Evolutionary conservation across 2,113 vertebrate species (phyloP), one percentile per base, ranked within the genome.

Genomic region (Chloebia gouldiae): DNA sequence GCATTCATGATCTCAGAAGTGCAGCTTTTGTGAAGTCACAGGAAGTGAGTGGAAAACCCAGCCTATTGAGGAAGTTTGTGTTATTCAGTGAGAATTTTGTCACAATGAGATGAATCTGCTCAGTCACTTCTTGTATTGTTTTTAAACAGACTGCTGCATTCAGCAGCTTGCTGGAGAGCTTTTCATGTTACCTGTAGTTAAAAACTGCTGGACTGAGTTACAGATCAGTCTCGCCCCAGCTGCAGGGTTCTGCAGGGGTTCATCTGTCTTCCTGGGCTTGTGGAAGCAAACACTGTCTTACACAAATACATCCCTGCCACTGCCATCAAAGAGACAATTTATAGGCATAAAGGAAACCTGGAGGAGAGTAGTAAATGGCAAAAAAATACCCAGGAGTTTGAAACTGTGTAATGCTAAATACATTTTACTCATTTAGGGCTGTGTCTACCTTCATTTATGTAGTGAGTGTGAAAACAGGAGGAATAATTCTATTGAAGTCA

Each of bases 101-200:
- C 64, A 44, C 56, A 71, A 33, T 23, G 37, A 93, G 47, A 75
- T 88, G 37, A 92, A 94, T 88, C 77, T 77, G 59, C 71, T 82
- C 87, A 54, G 81, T 70, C 77, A 69, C 33, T 82, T 50, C 21
- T 72, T 81, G 59, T 39, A n/a, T 94, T 94, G 83, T 85, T 91
- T 94, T 80, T 86, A 76, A 77, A 50, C 68, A 86, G 44, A 13
- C 63, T 80, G 64, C 70, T 89, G 56, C 33, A 80, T 94, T 94
- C 91, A 88, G 63, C 73, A 75, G 73, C 75, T 89, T 88, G 53
- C 70, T 95, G 78, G 93, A 78, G 87, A 86, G 81, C 56, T 45
- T 39, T 76, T 79, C 57, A 16, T 37, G 81, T 92, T 93, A 87
- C 91, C 65, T 96, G 73, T 85, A 28, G 83, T 93, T 96, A 90